phyloP scores from a whole-genome alignment of 2,888 invertebrate species.

The Byasa hedistus region DNA sequence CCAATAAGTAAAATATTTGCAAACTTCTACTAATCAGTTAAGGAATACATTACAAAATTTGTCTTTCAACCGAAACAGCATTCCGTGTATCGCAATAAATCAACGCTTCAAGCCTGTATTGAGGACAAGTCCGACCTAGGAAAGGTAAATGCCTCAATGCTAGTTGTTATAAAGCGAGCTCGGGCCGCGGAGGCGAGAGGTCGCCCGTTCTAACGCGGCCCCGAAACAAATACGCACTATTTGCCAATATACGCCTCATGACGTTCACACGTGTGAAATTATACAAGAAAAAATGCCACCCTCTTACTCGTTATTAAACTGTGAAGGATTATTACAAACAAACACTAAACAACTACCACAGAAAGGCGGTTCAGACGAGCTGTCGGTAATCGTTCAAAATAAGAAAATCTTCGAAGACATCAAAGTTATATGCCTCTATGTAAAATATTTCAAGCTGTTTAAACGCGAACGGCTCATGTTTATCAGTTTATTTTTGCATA shows the following conservation, averaged over 20 bases:
- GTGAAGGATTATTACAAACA: background rate
- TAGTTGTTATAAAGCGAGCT: slow-evolving; percentile 55
- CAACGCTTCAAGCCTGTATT: slow-evolving; percentile 69
- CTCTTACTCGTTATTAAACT: background rate
- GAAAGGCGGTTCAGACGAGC: background rate
- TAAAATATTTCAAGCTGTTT: background rate
- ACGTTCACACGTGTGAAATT: slow-evolving; percentile 19
- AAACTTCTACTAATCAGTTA: slow-evolving; percentile 35
- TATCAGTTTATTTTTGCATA: background rate
- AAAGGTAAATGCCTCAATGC: slow-evolving; percentile 77
- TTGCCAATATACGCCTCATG: slow-evolving; percentile 56
- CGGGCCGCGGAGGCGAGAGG: slow-evolving; percentile 64
- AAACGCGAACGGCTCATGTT: background rate
- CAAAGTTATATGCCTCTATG: background rate
- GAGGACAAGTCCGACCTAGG: slow-evolving; percentile 76
- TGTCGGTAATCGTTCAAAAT: background rate
- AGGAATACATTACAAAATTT: slow-evolving; percentile 65
- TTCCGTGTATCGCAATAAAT: slow-evolving; percentile 72
- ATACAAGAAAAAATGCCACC: background rate
- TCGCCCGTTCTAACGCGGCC: slow-evolving; percentile 70
- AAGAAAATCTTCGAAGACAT: background rate
- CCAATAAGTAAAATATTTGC: background rate
- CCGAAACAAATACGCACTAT: slow-evolving; percentile 71
- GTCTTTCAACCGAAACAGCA: slow-evolving; percentile 63
- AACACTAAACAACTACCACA: background rate